These are phyloP conservation scores for Cromileptes altivelis DNA, from an alignment of 2,113 vertebrate genomes.

Conservation along the genomic window DNA sequence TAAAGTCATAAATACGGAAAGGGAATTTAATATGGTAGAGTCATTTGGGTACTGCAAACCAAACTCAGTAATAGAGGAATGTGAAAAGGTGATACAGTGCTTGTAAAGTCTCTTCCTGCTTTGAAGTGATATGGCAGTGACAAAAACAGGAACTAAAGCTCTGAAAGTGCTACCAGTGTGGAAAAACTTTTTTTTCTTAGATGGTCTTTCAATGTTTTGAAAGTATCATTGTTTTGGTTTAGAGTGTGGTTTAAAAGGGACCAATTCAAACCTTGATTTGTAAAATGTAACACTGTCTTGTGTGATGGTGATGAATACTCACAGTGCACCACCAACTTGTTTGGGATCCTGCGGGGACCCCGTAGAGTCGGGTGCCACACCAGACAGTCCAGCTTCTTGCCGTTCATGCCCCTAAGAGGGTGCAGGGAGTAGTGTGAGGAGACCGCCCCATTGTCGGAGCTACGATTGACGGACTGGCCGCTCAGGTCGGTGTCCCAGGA, in stretches of 20 bases:
- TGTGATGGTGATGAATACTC: conserved; percentile 55
- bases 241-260: not conserved
- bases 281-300: not conserved
- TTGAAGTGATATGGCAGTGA: not conserved
- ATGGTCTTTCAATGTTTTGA: not conserved
- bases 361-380: conserved; percentile 87
- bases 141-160: not conserved
- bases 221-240: not conserved
- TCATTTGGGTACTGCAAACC: not conserved
- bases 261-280: not conserved
- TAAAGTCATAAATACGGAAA: not conserved
- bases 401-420: conserved; percentile 90
- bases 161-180: not conserved
- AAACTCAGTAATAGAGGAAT: not conserved
- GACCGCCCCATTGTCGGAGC: conserved; percentile 81
- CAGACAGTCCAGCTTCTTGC: conserved; percentile 90
- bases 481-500: conserved; percentile 90
- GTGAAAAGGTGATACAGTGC: not conserved
- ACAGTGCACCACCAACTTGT: conserved; percentile 90
- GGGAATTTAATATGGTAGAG: not conserved
- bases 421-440: conserved; percentile 89
- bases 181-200: not conserved
- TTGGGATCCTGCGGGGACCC: conserved; percentile 83
- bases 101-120: not conserved
- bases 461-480: conserved; percentile 79